Base-by-base conservation (phyloP, 2,888 invertebrate species). In the Crematogaster levior region DNA sequence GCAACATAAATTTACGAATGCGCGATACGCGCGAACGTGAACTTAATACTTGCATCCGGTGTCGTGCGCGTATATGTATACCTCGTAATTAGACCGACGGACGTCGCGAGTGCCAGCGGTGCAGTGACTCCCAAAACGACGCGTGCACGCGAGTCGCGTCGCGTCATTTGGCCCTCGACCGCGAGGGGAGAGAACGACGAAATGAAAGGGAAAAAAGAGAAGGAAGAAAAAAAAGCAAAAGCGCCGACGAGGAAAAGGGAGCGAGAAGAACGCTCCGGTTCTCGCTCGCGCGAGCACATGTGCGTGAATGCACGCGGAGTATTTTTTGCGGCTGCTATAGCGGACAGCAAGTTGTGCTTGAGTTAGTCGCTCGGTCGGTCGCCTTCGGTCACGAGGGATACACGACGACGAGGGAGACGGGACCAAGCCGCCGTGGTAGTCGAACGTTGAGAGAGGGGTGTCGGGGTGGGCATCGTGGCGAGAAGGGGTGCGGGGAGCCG, bases 241-340 rank as follows among this genome's bases (percentile, higher is more conserved):
- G 43, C 63, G 63, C 40, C 63, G 48, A 12, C 48, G 63, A 40
- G 61, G 37, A 63, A 63, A 30, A 74, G 74, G 21, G 73, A 51
- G 51, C 51, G 37, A 53, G 51, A 27, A 27, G 40, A 68, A 73
- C 68, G 48, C 70, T n/a, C 34, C 30, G 21, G 40, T n/a, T 27
- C 60, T n/a, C 5, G 37, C 9, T 24, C 58, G 9, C 30, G 34
- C 18, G 81, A 83, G 87, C 88, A 89, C 89, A 86, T 89, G 90
- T 90, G 91, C 90, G 91, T 89, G 89, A 90, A 90, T 90, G 90
- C 91, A 91, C 86, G 88, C 86, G 86, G 90, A 86, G 88, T 89
- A 87, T 91, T 90, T 91, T 91, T 91, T 88, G 84, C 84, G 70
- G 82, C 85, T 80, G 79, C 37, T 53, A 63, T 72, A 68, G 81